Conservation (phyloP, 2,113 vertebrate species). For the Macaca fascicularis region T2T-MFA8v1.1 NC_088393.1:2121001-2121500, state of each 20-base stretch:
- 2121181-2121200: background rate
- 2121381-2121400: background rate
- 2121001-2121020: background rate
- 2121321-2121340: background rate
- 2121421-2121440: background rate
- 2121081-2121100: background rate
- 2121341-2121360: background rate
- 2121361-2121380: background rate
- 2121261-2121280: background rate
- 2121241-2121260: background rate
- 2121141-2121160: background rate
- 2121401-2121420: background rate
- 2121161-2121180: background rate
- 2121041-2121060: too few relatives aligned
- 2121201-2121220: background rate
- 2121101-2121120: background rate
- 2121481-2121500: background rate
- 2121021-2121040: background rate
- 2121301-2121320: constrained; percentile 8
- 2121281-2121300: background rate
- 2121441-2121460: background rate
- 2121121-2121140: background rate
- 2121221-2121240: background rate
- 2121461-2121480: too few relatives aligned
- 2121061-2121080: background rate